phyloP scores from a whole-genome alignment of 2,113 vertebrate species.

The Nanorana parkeri region DNA sequence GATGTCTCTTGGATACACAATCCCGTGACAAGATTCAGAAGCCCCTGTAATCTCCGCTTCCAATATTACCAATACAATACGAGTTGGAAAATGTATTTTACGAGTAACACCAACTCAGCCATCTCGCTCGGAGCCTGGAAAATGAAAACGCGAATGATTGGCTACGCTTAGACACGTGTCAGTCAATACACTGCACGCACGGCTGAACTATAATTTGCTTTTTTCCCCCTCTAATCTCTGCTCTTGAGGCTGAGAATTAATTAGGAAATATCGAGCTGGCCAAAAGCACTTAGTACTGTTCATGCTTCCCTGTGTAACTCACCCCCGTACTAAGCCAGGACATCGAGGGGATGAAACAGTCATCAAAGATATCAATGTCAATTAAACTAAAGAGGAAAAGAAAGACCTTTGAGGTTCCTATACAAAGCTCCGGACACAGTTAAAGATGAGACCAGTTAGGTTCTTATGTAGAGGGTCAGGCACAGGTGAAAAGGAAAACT shows the following conservation, averaged over 20 bases:
- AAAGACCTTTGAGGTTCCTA: too few relatives aligned
- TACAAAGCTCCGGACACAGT: too few relatives aligned
- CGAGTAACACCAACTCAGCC: too few relatives aligned
- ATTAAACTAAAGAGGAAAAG: too few relatives aligned
- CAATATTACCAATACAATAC: too few relatives aligned
- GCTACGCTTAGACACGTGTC: not conserved
- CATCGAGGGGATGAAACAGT: not conserved
- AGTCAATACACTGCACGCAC: slow-evolving; percentile 19
- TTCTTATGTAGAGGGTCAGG: not conserved
- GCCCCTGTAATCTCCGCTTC: too few relatives aligned
- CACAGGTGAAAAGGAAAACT: not conserved
- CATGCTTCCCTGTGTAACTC: not conserved
- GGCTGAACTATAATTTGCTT: slow-evolving; percentile 31
- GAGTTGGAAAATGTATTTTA: too few relatives aligned
- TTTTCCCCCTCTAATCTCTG: slow-evolving; percentile 38
- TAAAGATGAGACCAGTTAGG: not conserved
- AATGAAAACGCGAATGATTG: not conserved
- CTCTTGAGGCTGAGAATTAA: slow-evolving; percentile 44
- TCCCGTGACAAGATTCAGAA: too few relatives aligned
- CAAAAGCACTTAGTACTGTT: slow-evolving; percentile 38
- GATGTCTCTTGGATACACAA: too few relatives aligned
- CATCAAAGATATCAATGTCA: not conserved
- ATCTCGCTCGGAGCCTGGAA: not conserved
- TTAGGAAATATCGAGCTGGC: slow-evolving; percentile 41
- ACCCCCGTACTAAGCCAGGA: not conserved